Percentiles rank a stretch among this genome's conserved stretches.
Evolutionary conservation across 2,113 vertebrate species (phyloP).

Genomic region (Nibea albiflora): DNA sequence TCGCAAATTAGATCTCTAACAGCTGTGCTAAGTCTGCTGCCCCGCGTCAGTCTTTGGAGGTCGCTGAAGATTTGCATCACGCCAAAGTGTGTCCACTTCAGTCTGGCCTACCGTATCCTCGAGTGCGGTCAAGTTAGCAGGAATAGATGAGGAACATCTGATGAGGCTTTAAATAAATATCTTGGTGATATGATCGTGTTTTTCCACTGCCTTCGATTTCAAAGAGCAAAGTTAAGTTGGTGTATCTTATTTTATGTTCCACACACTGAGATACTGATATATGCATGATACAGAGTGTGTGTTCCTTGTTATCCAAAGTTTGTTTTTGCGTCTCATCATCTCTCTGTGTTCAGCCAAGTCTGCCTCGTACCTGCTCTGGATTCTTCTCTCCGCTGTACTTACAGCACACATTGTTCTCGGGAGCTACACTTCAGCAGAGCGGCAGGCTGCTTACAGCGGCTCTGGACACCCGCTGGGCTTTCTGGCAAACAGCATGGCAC

Average conservation of each 20-base stretch:
- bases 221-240: slow-evolving; percentile 4
- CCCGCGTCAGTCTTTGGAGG: not conserved
- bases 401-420: slow-evolving; percentile 27
- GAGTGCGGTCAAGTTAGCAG: too few species aligned
- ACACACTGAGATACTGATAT: not conserved
- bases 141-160: too few species aligned
- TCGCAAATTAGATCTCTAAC: not conserved
- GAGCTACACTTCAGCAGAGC: slow-evolving; percentile 29
- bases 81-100: too few species aligned
- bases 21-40: not conserved
- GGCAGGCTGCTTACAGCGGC: slow-evolving; percentile 38
- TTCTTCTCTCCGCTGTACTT: slow-evolving; percentile 2
- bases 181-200: not conserved
- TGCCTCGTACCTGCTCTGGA: slow-evolving; percentile 13
- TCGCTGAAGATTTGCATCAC: not conserved
- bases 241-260: not conserved
- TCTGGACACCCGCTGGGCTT: slow-evolving; percentile 35
- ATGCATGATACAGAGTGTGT: not conserved
- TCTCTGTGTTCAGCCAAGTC: not conserved
- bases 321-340: slow-evolving; percentile 3
- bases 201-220: not conserved
- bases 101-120: too few species aligned
- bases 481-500: slow-evolving; percentile 59
- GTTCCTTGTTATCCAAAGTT: not conserved
- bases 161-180: too few species aligned